Percentiles rank a stretch among this genome's conserved stretches.
Evolutionary conservation across 2,797 vertebrate genomes (phyloP).

Genomic region (Pteronotus mesoamericanus): DNA sequence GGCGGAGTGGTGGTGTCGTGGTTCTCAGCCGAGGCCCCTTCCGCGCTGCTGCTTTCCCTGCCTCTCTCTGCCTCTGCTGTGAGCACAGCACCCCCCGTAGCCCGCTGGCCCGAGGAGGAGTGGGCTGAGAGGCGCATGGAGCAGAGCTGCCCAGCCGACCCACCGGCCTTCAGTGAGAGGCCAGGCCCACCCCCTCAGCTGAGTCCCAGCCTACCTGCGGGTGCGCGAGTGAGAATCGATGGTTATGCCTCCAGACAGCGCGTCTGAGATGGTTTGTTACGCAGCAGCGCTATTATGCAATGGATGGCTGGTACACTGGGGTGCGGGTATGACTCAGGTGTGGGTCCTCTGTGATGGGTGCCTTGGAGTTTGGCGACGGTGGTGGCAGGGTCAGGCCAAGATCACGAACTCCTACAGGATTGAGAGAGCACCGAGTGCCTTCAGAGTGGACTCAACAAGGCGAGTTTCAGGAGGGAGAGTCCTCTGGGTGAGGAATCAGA

Average conservation of each 20-base stretch:
- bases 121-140: neutral
- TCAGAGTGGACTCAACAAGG: neutral
- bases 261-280: neutral
- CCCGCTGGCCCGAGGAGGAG: neutral
- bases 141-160: neutral
- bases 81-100: neutral
- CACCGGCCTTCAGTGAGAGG: neutral
- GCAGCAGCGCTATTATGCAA: fast-evolving
- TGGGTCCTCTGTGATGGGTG: neutral
- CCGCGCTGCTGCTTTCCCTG: neutral
- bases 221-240: neutral
- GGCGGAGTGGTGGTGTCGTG: neutral
- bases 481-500: neutral
- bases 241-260: neutral
- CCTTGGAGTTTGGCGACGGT: neutral
- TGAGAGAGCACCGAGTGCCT: neutral
- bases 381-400: neutral
- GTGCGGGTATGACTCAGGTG: neutral
- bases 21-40: neutral
- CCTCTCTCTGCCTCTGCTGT: neutral
- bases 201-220: neutral
- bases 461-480: neutral
- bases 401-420: neutral
- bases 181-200: neutral
- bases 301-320: fast-evolving